Base-by-base conservation (phyloP, 2,888 invertebrate genomes). In the Rosalia funebris region DNA sequence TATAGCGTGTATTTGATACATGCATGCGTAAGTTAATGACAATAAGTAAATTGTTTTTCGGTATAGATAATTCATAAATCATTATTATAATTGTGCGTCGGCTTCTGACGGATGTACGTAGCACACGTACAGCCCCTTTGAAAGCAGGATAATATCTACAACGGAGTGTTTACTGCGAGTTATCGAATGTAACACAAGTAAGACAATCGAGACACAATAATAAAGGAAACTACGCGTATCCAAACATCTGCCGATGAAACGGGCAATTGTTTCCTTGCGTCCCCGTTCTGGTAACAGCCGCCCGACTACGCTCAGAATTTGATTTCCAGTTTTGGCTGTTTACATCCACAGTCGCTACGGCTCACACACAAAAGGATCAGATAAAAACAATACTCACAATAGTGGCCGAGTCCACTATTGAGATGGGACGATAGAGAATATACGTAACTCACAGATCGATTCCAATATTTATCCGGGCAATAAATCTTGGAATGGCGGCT, bases 181-280 rank as follows among this genome's bases (percentile, higher is more conserved):
- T 32, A 53, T 42, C 32, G 53, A 50, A 31, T 31, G 53, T n/a
- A 53, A 42, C 53, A 42, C 37, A 42, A n/a, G 50, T 50, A 53
- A 31, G 32, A 52, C 52, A 42, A 41, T 42, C 32, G 25, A 19
- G 5, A 42, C 37, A 19, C 17, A 53, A 42, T 53, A 53, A 53
- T 42, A 42, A 42, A 42, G 41, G 41, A 17, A 42, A 31, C 42
- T 42, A 32, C 14, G 50, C 4, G 20, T 39, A 53, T 41, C 42
- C 42, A 17, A 53, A 42, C 53, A 53, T 63, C 63, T 68, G 65
- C 61, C 57, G 55, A 14, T 62, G 68, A 68, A 58, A 62, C 53
- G 50, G 52, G 31, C 63, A 55, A 63, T 67, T 68, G 68, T 64
- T 65, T 63, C 62, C 65, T 65, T 67, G 59, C 19, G 14, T 41